Conservation (phyloP, 2,888 invertebrate species). For the Axea sp. region DNA sequence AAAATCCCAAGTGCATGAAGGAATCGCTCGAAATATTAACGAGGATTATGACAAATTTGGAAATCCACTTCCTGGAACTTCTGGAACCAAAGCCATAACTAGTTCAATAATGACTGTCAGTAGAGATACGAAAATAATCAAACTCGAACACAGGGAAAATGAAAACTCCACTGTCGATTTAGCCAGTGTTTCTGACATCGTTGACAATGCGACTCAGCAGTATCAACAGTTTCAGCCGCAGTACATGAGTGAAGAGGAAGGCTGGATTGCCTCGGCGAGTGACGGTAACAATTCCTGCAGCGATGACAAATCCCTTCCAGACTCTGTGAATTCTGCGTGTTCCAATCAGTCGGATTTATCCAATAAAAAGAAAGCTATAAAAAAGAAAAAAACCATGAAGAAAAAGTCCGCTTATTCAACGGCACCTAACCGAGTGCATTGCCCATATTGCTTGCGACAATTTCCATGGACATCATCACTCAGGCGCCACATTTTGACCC, state of each 20-base stretch:
- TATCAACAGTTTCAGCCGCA: constrained; percentile 76
- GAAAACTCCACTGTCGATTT: constrained; percentile 80
- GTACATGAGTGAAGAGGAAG: constrained; percentile 85
- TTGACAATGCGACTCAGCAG: constrained; percentile 86
- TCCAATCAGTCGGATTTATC: constrained; percentile 66
- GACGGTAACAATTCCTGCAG: constrained; percentile 92
- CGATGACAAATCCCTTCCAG: constrained; percentile 88
- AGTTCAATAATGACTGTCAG: constrained; percentile 30
- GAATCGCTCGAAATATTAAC: neutral
- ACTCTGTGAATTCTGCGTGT: constrained; percentile 81
- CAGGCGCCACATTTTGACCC: constrained; percentile 95
- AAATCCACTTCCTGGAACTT: constrained; percentile 55
- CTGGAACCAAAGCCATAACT: constrained; percentile 38
- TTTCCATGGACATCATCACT: constrained; percentile 98
- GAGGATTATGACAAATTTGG: constrained; percentile 52
- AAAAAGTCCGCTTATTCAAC: constrained; percentile 97
- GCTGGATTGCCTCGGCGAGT: constrained; percentile 89
- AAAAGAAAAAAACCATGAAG: constrained; percentile 81
- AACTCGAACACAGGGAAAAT: constrained; percentile 27
- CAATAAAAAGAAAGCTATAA: constrained; percentile 68
- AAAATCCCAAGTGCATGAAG: constrained; percentile 8
- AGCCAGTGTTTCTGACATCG: constrained; percentile 87
- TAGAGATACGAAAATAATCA: constrained; percentile 22
- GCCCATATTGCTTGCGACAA: constrained; percentile 95
- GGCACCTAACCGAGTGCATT: constrained; percentile 95